These are phyloP conservation scores for Piprites chloris DNA, from an alignment of 2,113 vertebrate species.

Conservation along the genomic window DNA sequence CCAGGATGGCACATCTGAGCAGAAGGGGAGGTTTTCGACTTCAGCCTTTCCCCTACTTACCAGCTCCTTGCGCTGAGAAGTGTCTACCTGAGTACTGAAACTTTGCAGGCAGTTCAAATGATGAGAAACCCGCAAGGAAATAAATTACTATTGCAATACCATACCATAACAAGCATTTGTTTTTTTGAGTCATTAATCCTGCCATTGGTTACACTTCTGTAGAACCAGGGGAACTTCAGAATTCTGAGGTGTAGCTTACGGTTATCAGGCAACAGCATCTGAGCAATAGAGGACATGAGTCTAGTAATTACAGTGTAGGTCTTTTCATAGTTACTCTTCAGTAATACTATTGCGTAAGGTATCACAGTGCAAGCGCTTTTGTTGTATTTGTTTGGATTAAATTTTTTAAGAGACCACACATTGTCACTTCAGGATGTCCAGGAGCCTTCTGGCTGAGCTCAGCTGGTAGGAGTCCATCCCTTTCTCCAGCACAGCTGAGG, in stretches of 20 bases:
- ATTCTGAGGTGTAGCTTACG: neutral
- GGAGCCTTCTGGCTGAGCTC: neutral
- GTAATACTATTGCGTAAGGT: neutral
- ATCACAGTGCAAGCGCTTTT: neutral
- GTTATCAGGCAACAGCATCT: neutral
- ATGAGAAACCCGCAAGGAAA: neutral
- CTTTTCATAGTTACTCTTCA: neutral
- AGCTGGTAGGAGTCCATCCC: neutral
- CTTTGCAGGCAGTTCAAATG: neutral
- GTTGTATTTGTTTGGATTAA: neutral
- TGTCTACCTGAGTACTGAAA: neutral
- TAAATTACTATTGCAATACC: neutral
- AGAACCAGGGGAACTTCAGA: neutral
- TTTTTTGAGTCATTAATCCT: neutral
- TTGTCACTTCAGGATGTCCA: neutral
- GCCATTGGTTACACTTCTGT: neutral
- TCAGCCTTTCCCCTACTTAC: neutral
- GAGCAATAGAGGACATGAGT: neutral
- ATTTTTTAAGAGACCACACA: neutral
- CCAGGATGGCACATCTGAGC: neutral
- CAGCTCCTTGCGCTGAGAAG: neutral
- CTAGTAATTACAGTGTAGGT: neutral
- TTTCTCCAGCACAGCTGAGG: neutral
- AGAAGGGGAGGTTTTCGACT: neutral
- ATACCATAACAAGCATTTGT: neutral